Evolutionary conservation across 2,113 vertebrate species (phyloP).

Genomic region (Puffinus mauretanicus): DNA sequence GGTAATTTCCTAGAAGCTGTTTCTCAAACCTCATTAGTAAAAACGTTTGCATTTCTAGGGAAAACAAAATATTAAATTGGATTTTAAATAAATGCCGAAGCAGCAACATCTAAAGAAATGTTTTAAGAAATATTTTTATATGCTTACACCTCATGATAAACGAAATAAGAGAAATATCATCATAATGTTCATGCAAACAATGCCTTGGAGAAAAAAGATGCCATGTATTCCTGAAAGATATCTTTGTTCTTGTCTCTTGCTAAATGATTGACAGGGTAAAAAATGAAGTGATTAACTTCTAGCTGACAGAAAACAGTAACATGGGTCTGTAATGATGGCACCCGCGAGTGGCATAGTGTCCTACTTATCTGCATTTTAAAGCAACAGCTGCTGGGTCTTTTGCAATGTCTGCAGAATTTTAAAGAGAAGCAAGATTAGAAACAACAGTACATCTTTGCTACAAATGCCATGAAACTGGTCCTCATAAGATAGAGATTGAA

Average conservation of each 20-base stretch:
- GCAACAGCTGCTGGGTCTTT: constrained; percentile 23
- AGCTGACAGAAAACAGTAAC: constrained; percentile 30
- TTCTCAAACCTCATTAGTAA: neutral
- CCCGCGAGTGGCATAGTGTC: neutral
- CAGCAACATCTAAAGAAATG: neutral
- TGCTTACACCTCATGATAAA: neutral
- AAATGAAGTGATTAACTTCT: constrained; percentile 40
- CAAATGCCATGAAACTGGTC: neutral
- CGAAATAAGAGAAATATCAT: neutral
- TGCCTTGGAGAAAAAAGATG: neutral
- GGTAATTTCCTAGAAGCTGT: neutral
- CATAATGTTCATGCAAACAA: neutral
- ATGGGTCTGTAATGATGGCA: neutral
- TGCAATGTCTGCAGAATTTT: constrained; percentile 34
- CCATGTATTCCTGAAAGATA: neutral
- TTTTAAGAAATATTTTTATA: neutral
- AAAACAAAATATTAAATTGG: neutral
- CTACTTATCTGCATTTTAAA: constrained; percentile 54
- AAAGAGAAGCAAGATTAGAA: constrained; percentile 32
- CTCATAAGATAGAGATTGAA: neutral
- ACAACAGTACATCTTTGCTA: neutral
- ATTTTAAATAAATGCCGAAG: neutral
- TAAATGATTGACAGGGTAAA: constrained; percentile 16
- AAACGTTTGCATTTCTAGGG: neutral
- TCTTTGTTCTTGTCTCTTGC: neutral